phyloP scores from a whole-genome alignment of 2,797 vertebrate species.

The Hyperoplus lanceolatus region DNA sequence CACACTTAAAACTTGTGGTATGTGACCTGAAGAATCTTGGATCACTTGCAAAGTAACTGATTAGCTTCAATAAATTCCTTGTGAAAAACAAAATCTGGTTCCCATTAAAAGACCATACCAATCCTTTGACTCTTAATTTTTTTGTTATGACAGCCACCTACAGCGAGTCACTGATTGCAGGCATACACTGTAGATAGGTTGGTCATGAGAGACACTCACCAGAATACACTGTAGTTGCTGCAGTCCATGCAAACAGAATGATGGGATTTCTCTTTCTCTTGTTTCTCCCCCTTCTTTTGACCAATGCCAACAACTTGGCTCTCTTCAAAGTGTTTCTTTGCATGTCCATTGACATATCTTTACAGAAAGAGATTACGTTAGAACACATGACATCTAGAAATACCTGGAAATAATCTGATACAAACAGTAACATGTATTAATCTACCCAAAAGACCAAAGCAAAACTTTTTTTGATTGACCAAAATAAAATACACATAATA shows the following conservation, averaged over 20 bases:
- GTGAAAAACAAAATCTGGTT: neutral
- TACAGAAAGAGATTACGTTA: neutral
- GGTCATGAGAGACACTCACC: slow-evolving; percentile 84
- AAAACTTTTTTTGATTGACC: too few relatives aligned
- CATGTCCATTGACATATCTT: slow-evolving; percentile 98
- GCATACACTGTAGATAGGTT: neutral
- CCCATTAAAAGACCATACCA: neutral
- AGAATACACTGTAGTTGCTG: slow-evolving; percentile 97
- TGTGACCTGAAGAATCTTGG: neutral
- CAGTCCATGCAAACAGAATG: slow-evolving; percentile 99
- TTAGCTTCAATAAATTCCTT: neutral
- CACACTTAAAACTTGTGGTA: neutral
- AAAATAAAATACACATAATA: neutral
- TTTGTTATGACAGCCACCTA: neutral
- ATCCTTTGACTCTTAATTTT: slow-evolving; percentile 2
- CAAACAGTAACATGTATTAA: neutral
- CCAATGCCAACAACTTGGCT: slow-evolving; percentile 84
- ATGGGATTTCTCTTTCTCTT: slow-evolving; percentile 88
- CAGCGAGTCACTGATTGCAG: slow-evolving; percentile 10
- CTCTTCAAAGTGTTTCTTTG: slow-evolving; percentile 99
- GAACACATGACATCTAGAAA: slow-evolving; percentile 17
- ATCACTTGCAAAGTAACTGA: neutral
- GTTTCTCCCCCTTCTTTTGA: slow-evolving; percentile 92
- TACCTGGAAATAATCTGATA: neutral
- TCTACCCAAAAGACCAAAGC: neutral